Evolutionary conservation across 2,797 vertebrate genomes (phyloP), one percentile per base, ranked within the genome.

Genomic region (Anas flavirostris): DNA sequence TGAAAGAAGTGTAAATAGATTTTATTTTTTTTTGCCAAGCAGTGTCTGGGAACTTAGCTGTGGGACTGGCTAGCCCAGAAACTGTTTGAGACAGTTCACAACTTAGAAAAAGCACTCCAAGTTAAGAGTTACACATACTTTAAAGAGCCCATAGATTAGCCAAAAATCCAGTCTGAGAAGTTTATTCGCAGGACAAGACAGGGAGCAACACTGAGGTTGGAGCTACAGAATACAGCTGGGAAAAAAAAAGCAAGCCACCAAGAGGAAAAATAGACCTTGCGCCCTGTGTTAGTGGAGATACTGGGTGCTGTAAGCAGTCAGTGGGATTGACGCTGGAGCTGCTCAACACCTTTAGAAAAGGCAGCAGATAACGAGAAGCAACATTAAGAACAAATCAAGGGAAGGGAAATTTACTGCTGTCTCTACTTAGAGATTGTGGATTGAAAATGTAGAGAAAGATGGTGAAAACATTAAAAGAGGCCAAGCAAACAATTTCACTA

Each of bases 401-500:
- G 15, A 31, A 50, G 81, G 52, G 86, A 79, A 91, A 83, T 53
- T 62, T 92, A 88, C 66, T 85, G 76, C 62, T 81, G 10, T 72
- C 31, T 93, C 69, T 84, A 37, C 66, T 90, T 55, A 76, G 56
- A 53, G 58, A 55, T 50, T 58, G 53, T 74, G 64, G 69, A 86
- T 74, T 58, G 73, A 93, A 81, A 89, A 91, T 39, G 44, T 86
- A 48, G 85, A 90, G 46, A 76, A 23, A 77, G 25, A 26, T 6
- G 23, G 74, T 59, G 23, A 88, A 94, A 95, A 92, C 39, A 46
- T n/a, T 70, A 39, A 66, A 89, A 82, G 63, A 88, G 77, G 73
- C 86, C 80, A 91, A 94, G 91, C 59, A 94, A 93, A 88, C 63
- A 86, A 89, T 86, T 89, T 75, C 73, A 67, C 67, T 76, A 50